These are phyloP conservation scores for Manacus vitellinus DNA, from an alignment of 2,113 vertebrate genomes.

Conservation along the genomic window DNA sequence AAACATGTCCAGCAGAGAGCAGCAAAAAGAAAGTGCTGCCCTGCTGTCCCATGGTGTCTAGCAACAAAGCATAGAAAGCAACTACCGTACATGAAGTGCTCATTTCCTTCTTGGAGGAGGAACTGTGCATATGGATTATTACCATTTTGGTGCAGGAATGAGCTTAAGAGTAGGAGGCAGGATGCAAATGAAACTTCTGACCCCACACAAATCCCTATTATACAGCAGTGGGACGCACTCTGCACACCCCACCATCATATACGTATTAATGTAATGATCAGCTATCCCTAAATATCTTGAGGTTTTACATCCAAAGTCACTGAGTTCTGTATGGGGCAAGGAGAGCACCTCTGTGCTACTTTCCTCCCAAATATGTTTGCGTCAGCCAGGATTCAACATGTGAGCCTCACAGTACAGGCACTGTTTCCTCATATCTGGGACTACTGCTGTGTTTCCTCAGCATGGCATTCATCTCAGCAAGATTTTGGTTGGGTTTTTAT, in stretches of 20 bases:
- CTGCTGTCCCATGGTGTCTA: not conserved
- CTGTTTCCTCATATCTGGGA: not conserved
- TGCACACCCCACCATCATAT: not conserved
- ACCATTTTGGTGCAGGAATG: not conserved
- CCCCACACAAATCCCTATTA: not conserved
- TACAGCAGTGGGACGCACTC: not conserved
- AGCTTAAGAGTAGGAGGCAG: not conserved
- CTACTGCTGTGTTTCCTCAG: slow-evolving; percentile 1
- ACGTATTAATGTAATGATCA: not conserved
- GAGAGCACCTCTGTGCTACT: not conserved
- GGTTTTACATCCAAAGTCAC: not conserved
- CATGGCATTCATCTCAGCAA: not conserved
- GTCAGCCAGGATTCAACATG: not conserved
- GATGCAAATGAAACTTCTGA: not conserved
- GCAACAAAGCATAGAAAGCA: not conserved
- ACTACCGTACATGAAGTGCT: not conserved
- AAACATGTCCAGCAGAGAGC: not conserved
- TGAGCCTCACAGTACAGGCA: not conserved
- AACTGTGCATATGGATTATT: not conserved
- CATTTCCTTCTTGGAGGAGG: not conserved
- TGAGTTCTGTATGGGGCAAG: not conserved
- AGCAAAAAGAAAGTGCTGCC: not conserved
- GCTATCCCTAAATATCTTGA: not conserved
- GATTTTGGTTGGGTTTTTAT: not conserved
- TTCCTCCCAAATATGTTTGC: not conserved